Evolutionary conservation across 1,140 invertebrate species (phyloP), one percentile per base, ranked within the genome.

Genomic region (Drosophila baimaii): DNA sequence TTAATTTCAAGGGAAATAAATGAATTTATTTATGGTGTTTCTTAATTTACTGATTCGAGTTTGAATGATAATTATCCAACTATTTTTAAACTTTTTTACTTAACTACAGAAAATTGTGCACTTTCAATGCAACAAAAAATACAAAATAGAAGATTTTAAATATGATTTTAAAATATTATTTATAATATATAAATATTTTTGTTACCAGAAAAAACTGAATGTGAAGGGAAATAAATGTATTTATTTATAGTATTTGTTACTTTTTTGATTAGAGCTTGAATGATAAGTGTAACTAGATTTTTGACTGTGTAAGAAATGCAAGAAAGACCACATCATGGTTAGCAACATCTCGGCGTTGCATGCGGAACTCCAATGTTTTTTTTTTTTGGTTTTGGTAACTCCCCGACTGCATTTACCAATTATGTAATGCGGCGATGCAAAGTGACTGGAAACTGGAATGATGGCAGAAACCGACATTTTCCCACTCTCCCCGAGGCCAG

Each of bases 381-480:
- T 17, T 29, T 49, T 29, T 17, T 29, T n/a, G n/a, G n/a, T 19
- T 35, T 10, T 21, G 2, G 3, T 2, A 23, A 62, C 46, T 72
- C 51, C 23, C 37, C 35, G 23, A 15, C 47, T 74, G 73, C 73
- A 83, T 27, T 63, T 75, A 71, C 69, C 39, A 25, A 47, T 89
- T 81, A 89, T 79, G 68, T 86, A 85, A 85, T 58, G 43, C 7
- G 29, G 35, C 51, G 55, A 52, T 62, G 79, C 72, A 82, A 61
- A 74, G 66, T 79, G 77, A 79, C 64, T 81, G 73, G 55, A 59
- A 88, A 79, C 70, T 75, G 78, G 69, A 81, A 68, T 41, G 44
- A 68, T 41, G 44, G 21, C 51, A 44, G 27, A 29, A 31, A 21
- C 12, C 47, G n/a, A 63, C 29, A 29, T 23, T 64, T 52, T 41